These are phyloP conservation scores for Acleris laterana DNA, from an alignment of 2,888 invertebrate species.

Conservation along the genomic window DNA sequence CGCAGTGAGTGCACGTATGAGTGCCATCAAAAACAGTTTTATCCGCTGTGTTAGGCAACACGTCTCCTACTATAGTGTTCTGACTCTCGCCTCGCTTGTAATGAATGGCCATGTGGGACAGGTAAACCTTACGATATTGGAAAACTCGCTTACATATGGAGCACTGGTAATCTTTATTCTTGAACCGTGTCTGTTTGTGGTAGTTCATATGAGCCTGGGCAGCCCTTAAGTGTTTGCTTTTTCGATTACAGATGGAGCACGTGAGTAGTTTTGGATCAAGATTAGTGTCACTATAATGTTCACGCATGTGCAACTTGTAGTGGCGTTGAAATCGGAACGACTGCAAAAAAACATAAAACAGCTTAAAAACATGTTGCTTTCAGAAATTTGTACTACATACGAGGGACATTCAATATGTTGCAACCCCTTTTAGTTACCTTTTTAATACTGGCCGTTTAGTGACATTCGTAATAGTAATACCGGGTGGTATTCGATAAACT, in stretches of 20 bases:
- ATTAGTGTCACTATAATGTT: conserved; percentile 70
- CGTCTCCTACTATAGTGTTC: conserved; percentile 66
- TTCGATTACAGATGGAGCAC: conserved; percentile 73
- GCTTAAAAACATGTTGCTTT: neutral
- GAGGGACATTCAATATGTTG: too few species aligned
- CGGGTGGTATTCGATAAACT: too few species aligned
- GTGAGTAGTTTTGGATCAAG: conserved; percentile 71
- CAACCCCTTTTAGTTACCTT: too few species aligned
- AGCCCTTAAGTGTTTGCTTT: conserved; percentile 76
- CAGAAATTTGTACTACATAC: too few species aligned
- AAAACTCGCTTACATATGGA: conserved; percentile 78
- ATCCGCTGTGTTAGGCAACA: conserved; percentile 49
- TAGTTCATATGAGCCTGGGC: conserved; percentile 77
- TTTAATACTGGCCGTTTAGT: too few species aligned
- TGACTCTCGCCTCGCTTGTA: conserved; percentile 74
- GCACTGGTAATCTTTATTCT: conserved; percentile 78
- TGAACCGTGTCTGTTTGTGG: conserved; percentile 79
- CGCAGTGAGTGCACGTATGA: conserved; percentile 73
- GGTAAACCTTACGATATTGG: conserved; percentile 70
- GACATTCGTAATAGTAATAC: too few species aligned
- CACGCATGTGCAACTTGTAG: conserved; percentile 76
- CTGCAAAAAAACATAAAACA: conserved; percentile 54
- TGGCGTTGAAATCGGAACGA: conserved; percentile 74
- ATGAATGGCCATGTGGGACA: conserved; percentile 78
- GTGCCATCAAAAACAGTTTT: conserved; percentile 57